Evolutionary conservation across 2,888 invertebrate species (phyloP).

Genomic region (Sarcophaga rosellei): DNA sequence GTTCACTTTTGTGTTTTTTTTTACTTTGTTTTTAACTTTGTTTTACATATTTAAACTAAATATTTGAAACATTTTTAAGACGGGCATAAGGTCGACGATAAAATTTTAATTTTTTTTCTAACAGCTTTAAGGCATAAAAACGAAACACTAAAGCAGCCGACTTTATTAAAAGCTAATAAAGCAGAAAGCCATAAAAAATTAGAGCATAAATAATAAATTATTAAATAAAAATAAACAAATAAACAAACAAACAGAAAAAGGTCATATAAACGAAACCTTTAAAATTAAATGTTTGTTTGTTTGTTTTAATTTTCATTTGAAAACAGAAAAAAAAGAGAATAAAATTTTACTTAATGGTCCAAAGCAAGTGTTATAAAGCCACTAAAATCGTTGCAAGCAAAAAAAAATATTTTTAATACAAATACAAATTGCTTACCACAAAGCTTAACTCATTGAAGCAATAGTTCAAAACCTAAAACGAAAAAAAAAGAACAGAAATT

Average conservation of each 20-base stretch:
- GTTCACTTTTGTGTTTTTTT: neutral
- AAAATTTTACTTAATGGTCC: no score
- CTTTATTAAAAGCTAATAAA: neutral
- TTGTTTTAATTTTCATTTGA: no score
- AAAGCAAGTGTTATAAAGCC: no score
- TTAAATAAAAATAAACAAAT: neutral
- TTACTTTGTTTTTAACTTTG: constrained; percentile 20
- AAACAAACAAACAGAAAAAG: neutral
- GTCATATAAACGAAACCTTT: no score
- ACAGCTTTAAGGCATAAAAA: neutral
- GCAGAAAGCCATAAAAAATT: neutral
- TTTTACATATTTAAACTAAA: constrained; percentile 44
- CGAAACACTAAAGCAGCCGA: neutral
- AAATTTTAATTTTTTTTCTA: constrained; percentile 8
- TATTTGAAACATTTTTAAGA: constrained; percentile 3
- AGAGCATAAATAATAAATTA: neutral
- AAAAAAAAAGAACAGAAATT: no score
- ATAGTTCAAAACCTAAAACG: no score
- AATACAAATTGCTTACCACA: no score
- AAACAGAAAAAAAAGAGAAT: no score
- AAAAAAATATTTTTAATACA: no score
- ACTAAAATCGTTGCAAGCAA: no score
- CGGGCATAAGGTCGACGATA: constrained; percentile 35
- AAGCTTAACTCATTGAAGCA: no score
- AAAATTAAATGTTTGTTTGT: no score